Evolutionary conservation across 2,888 invertebrate genomes (phyloP).

Genomic region (Crepidodera aurea): DNA sequence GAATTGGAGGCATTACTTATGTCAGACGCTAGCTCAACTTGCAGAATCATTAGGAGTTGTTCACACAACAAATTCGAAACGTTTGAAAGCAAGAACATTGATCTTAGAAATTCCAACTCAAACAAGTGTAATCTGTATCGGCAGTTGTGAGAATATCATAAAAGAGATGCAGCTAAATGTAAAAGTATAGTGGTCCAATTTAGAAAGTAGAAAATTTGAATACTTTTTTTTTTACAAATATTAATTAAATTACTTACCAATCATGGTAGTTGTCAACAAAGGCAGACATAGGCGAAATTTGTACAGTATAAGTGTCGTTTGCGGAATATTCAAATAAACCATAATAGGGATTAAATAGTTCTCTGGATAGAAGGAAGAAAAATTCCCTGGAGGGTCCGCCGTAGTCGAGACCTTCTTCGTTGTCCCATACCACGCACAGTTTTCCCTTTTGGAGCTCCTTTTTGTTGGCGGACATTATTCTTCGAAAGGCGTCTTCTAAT

Average conservation of each 20-base stretch:
- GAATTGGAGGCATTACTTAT: no score
- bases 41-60: no score
- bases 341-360: constrained; percentile 98
- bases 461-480: constrained; percentile 95
- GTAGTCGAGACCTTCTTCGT: constrained; percentile 97
- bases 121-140: no score
- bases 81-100: no score
- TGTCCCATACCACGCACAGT: constrained; percentile 91
- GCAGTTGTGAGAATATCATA: no score
- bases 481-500: constrained; percentile 94
- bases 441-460: constrained; percentile 95
- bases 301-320: constrained; percentile 96
- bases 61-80: no score
- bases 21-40: no score
- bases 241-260: constrained; percentile 76
- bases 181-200: no score
- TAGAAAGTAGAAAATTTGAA: no score
- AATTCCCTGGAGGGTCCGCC: constrained; percentile 98
- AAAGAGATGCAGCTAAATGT: no score
- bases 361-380: constrained; percentile 96
- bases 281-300: constrained; percentile 93
- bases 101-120: no score
- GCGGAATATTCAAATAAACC: constrained; percentile 98
- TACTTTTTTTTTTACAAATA: no score
- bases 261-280: constrained; percentile 97